A percentile compares a stretch with the other conserved stretches of the same genome.
Conservation (phyloP, 2,888 invertebrate genomes). For the Harpalus rufipes region DNA sequence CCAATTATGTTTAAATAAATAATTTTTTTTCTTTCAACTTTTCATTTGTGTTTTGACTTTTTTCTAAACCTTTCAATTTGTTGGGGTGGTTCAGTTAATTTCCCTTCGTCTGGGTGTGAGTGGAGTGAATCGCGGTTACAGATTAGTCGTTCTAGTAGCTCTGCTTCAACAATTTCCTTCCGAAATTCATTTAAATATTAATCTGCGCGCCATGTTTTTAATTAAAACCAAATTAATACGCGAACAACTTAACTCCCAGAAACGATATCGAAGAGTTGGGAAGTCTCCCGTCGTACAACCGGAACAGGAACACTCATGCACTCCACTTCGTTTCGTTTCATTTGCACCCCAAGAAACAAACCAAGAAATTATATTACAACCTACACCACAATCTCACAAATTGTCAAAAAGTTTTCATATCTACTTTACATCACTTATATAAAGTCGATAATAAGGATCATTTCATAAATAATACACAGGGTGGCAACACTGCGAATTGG, state of each 20-base stretch:
- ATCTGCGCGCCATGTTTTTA: slow-evolving; percentile 62
- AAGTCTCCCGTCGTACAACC: background rate
- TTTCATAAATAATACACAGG: too few relatives aligned
- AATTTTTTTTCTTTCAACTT: too few relatives aligned
- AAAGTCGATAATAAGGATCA: too few relatives aligned
- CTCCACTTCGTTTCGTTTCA: background rate
- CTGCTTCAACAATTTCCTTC: slow-evolving; percentile 63
- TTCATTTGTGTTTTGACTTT: too few relatives aligned
- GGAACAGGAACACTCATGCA: background rate
- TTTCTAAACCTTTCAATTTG: too few relatives aligned
- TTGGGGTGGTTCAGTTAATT: too few relatives aligned
- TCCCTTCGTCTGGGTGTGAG: background rate
- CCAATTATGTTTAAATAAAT: too few relatives aligned
- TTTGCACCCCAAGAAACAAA: background rate
- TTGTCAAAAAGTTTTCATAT: too few relatives aligned
- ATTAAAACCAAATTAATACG: slow-evolving; percentile 63
- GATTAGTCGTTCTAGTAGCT: slow-evolving; percentile 37
- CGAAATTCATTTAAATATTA: slow-evolving; percentile 65
- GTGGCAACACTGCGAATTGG: too few relatives aligned
- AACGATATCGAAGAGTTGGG: slow-evolving; percentile 44
- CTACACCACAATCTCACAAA: too few relatives aligned
- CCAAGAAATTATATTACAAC: too few relatives aligned
- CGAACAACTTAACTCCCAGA: slow-evolving; percentile 54
- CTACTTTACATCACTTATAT: too few relatives aligned
- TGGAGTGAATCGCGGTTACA: slow-evolving; percentile 21